A percentile compares a stretch with the other conserved stretches of the same genome.
Evolutionary conservation across 2,113 vertebrate species (phyloP).

Genomic region (Terrapene triunguis): DNA sequence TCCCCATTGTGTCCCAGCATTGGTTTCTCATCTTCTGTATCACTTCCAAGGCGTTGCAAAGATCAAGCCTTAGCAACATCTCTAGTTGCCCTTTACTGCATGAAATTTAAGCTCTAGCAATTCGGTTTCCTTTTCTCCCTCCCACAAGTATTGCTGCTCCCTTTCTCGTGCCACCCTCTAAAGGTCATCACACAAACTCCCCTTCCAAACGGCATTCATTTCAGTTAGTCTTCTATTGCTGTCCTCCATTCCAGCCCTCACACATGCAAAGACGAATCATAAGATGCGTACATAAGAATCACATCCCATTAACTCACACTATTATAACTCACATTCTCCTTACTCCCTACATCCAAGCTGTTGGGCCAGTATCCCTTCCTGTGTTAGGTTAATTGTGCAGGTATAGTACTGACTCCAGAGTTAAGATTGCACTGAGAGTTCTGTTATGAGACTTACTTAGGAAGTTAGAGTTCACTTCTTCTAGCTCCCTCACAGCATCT

Average conservation of each 20-base stretch:
- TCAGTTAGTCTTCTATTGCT: neutral
- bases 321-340: neutral
- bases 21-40: neutral
- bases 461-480: conserved; percentile 34
- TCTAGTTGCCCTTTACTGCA: neutral
- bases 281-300: neutral
- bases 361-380: neutral
- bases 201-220: neutral
- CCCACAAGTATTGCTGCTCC: neutral
- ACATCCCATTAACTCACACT: neutral
- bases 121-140: neutral
- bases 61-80: neutral
- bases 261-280: neutral
- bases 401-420: neutral
- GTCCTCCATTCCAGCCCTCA: neutral
- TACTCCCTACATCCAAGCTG: neutral
- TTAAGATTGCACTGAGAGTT: neutral
- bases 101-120: neutral
- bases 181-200: neutral
- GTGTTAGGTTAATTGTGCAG: neutral
- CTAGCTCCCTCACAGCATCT: conserved; percentile 9
- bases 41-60: neutral
- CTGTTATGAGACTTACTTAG: conserved; percentile 7
- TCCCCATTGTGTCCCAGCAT: neutral
- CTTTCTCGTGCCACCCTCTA: neutral